phyloP scores from a whole-genome alignment of 2,113 vertebrate species.

The Ochotona princeps region DNA sequence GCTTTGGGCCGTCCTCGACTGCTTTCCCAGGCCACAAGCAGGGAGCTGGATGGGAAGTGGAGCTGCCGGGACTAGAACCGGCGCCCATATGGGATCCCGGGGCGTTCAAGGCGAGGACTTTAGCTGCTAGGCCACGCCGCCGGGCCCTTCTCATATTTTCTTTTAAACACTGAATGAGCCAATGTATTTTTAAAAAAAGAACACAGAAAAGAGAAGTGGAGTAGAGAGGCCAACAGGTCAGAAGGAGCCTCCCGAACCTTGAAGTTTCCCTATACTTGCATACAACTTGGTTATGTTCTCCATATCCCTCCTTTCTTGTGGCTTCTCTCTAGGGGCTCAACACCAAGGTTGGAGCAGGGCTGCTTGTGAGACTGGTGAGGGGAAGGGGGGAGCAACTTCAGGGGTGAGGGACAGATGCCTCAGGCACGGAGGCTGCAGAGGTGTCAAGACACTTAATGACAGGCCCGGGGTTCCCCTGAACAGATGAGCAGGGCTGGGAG shows the following conservation, averaged over 20 bases:
- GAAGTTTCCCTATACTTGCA: background rate
- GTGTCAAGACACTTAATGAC: constrained; percentile 74
- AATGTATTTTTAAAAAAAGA: background rate
- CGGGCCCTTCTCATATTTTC: no score
- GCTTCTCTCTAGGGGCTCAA: background rate
- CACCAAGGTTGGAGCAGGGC: no score
- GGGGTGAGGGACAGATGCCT: background rate
- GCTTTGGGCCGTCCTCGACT: no score
- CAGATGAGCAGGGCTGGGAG: constrained; percentile 60
- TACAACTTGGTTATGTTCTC: background rate
- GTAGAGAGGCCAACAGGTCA: background rate
- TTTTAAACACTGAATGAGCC: no score
- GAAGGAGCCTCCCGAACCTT: background rate
- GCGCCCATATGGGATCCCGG: no score
- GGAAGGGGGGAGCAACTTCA: background rate
- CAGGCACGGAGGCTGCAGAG: constrained; percentile 28
- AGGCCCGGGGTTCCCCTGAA: constrained; percentile 68
- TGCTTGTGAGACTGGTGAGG: background rate
- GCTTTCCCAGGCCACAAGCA: no score
- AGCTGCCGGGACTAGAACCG: no score
- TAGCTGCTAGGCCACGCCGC: no score
- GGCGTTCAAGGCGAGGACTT: no score
- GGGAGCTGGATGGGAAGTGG: no score
- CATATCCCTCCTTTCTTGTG: background rate
- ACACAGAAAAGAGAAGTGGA: background rate